Percentiles rank a stretch among this genome's conserved stretches.
Conservation (phyloP, 2,113 vertebrate genomes). For the Mixornis gularis region DNA sequence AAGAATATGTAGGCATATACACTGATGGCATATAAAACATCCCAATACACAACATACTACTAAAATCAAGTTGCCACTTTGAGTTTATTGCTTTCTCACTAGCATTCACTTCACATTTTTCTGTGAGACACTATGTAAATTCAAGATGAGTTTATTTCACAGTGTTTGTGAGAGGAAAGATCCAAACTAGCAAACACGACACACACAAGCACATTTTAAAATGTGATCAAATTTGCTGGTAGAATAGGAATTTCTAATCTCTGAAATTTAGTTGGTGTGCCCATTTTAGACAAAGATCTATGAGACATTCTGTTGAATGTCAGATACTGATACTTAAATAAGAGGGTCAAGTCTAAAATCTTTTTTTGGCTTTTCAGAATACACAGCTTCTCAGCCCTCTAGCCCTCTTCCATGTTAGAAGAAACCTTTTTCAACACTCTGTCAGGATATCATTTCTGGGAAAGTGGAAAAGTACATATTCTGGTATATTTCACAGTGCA, state of each 20-base stretch:
- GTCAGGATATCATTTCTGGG: background rate
- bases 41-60: background rate
- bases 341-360: background rate
- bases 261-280: background rate
- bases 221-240: background rate
- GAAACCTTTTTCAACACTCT: background rate
- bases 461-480: background rate
- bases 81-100: slow-evolving; percentile 10
- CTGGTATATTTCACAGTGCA: background rate
- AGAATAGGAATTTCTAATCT: background rate
- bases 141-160: background rate
- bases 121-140: background rate
- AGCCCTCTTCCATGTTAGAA: background rate
- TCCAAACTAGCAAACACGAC: background rate
- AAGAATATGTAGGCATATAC: background rate
- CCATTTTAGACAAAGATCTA: background rate
- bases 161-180: background rate
- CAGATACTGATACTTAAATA: background rate
- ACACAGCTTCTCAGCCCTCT: background rate
- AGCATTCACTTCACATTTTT: background rate
- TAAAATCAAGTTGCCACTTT: background rate
- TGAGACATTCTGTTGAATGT: background rate
- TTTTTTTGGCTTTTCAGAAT: background rate
- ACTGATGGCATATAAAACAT: background rate
- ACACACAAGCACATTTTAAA: background rate